Percentiles rank a stretch among this genome's conserved stretches.
phyloP scores from a whole-genome alignment of 2,797 vertebrate genomes.

The Miichthys miiuy region DNA sequence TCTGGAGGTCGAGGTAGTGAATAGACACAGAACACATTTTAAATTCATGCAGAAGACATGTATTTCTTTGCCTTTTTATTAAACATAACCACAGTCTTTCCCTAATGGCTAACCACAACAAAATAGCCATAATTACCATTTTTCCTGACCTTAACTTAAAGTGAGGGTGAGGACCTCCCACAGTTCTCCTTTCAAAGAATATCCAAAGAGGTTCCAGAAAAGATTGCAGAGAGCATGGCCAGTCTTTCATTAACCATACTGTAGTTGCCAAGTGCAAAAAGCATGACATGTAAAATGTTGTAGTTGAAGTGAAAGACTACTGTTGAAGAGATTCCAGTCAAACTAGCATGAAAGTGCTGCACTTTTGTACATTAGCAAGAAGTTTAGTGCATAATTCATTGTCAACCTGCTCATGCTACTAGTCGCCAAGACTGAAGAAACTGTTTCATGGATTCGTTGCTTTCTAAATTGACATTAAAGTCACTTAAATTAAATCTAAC shows the following conservation, averaged over 20 bases:
- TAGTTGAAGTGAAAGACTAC: not conserved
- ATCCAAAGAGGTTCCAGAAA: too few species aligned
- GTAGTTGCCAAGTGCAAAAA: not conserved
- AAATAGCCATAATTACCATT: not conserved
- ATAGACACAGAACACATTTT: not conserved
- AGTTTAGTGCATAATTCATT: not conserved
- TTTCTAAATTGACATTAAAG: slow-evolving; percentile 15
- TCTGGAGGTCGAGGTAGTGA: not conserved
- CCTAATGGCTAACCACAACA: too few species aligned
- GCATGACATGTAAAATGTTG: not conserved
- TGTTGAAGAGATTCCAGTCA: not conserved
- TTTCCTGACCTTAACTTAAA: not conserved
- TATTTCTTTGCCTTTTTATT: not conserved
- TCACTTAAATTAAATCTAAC: slow-evolving; percentile 13
- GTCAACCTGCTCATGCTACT: slow-evolving; percentile 1
- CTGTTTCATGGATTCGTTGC: slow-evolving; percentile 10
- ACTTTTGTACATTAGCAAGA: slow-evolving; percentile 1
- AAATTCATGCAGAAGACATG: not conserved
- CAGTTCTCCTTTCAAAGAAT: too few species aligned
- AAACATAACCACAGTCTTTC: not conserved
- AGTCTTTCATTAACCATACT: too few species aligned
- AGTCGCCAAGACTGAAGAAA: not conserved
- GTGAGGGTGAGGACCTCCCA: too few species aligned
- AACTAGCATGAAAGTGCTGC: not conserved
- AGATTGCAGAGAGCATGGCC: too few species aligned